Base-by-base conservation (phyloP, 2,888 invertebrate genomes). In the Actias luna region DNA sequence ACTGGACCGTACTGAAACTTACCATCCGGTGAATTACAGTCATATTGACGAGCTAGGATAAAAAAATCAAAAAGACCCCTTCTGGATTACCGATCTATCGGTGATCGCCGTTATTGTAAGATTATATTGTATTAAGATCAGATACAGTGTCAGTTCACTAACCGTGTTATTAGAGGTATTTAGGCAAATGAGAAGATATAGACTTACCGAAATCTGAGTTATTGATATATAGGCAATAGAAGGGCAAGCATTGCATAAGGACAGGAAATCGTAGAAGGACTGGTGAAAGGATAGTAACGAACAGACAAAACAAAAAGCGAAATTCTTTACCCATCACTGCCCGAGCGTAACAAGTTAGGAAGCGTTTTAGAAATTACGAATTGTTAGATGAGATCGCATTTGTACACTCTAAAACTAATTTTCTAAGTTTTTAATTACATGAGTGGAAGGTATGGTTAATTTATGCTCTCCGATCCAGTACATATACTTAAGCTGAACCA, bases 271-370 rank as follows among this genome's bases (percentile, higher is more conserved):
- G 25, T 25, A 50, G 25, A 4, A 2, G 46, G 4, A 25, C 46
- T 22, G 12, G 46, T 50, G 46, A 50, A 50, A 50, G 46, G 46
- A 25, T 50, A 25, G 46, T 50, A 25, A 22, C 10, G 12, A 50
- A 10, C 46, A 25, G 14, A n/a, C n/a, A 50, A 50, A 50, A 10
- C 22, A 22, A 46, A 46, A 46, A 22, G 25, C 46, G 46, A 50
- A 50, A 25, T 50, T 50, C 46, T 25, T 50, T 50, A 50, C 25
- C 46, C 46, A 50, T 12, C 46, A 50, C 46, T 25, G 46, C 46
- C 46, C 46, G 25, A 22, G 25, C 46, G 46, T 50, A 50, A 50
- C 46, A 50, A 46, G 46, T 22, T 22, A 46, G 46, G 22, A 22
- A 25, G 25, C 46, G 22, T 50, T 50, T 50, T 50, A 50, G 46